phyloP scores from a whole-genome alignment of 2,113 vertebrate genomes.

The Pteronura brasiliensis region DNA sequence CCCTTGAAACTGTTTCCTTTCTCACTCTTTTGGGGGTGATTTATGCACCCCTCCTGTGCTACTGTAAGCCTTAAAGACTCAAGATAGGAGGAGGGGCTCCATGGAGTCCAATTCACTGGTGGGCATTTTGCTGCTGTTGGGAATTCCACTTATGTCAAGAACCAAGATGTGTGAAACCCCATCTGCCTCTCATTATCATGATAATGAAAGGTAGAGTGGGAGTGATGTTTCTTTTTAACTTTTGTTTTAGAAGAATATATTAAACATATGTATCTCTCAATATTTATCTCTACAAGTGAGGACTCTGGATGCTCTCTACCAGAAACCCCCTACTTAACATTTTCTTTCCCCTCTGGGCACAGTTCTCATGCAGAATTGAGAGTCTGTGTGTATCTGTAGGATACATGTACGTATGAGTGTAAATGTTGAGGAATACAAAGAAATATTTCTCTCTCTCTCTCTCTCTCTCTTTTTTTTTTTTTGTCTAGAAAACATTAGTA shows the following conservation, averaged over 20 bases:
- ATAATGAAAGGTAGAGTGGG: not conserved
- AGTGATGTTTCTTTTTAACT: not conserved
- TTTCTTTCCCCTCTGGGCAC: not conserved
- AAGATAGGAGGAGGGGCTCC: not conserved
- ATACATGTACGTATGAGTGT: not conserved
- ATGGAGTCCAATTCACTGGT: not conserved
- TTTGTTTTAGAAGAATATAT: not conserved
- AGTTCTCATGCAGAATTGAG: not conserved
- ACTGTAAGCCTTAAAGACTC: not conserved
- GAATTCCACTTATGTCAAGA: not conserved
- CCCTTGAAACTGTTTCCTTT: not conserved
- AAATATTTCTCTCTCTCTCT: not conserved
- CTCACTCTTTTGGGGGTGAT: not conserved
- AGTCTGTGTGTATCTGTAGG: not conserved
- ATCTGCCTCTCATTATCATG: not conserved
- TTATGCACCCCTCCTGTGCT: not conserved
- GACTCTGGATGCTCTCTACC: not conserved
- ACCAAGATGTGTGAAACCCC: not conserved
- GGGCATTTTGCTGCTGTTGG: not conserved
- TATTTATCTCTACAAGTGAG: not conserved
- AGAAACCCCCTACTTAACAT: not conserved
- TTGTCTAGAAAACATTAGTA: not conserved
- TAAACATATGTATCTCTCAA: not conserved
- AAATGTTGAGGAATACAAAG: not conserved
- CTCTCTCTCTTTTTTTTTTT: not conserved